Percentiles rank a stretch among this genome's conserved stretches.
Conservation (phyloP, 2,797 vertebrate genomes). For the Clarias pachynema region DNA sequence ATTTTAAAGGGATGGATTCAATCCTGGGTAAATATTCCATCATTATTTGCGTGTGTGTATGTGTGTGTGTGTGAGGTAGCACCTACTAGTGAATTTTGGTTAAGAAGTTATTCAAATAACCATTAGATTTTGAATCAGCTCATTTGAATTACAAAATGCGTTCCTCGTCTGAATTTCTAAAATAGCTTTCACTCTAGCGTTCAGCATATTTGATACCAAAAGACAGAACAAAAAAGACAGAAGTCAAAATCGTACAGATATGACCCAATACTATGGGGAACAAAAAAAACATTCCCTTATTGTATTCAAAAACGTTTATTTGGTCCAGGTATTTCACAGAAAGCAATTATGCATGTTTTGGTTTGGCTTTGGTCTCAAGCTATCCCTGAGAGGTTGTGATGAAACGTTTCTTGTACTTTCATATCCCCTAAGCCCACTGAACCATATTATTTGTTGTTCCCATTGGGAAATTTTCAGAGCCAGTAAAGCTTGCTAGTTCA, state of each 20-base stretch:
- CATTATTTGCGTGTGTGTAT: background rate
- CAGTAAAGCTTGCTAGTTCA: background rate
- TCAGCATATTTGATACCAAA: background rate
- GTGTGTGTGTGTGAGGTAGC: background rate
- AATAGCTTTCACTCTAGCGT: background rate
- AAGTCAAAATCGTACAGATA: background rate
- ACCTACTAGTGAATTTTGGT: background rate
- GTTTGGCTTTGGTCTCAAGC: background rate
- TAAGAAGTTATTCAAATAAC: conserved; percentile 1
- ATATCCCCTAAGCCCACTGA: background rate
- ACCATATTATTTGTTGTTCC: background rate
- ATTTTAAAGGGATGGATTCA: background rate
- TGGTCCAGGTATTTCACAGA: background rate
- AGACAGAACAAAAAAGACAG: background rate
- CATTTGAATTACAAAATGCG: conserved; percentile 7
- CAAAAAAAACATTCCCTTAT: background rate
- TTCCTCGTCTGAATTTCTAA: background rate
- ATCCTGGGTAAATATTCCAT: background rate
- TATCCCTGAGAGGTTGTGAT: conserved; percentile 5
- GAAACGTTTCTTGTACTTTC: background rate
- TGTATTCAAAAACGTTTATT: background rate
- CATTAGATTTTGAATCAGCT: background rate
- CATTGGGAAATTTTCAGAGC: background rate
- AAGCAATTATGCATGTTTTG: background rate
- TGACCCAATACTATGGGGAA: background rate